Percentiles rank a stretch among this genome's conserved stretches.
These are phyloP conservation scores for Campylomormyrus tamandua DNA, from an alignment of 2,113 vertebrate genomes.

Conservation along the genomic window DNA sequence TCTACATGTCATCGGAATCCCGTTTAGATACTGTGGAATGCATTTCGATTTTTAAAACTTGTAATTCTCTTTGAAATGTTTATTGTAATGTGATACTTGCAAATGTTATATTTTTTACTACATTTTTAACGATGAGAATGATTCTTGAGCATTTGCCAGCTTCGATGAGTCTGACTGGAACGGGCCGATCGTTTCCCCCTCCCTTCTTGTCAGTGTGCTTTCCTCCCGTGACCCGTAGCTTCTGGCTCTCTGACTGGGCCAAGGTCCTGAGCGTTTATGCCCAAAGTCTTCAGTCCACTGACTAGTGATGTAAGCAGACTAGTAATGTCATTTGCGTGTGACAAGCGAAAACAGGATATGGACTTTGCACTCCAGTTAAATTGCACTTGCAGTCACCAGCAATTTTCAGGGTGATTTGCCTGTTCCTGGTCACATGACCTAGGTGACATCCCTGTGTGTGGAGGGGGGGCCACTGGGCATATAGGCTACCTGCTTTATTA, in stretches of 20 bases:
- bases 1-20: slow-evolving; percentile 39
- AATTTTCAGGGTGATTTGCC: background rate
- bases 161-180: slow-evolving; percentile 26
- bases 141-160: slow-evolving; percentile 32
- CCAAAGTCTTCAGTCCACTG: background rate
- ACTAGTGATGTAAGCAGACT: background rate
- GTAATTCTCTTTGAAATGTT: slow-evolving; percentile 51
- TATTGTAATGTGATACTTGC: slow-evolving; percentile 52
- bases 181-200: slow-evolving; percentile 4
- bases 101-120: slow-evolving; percentile 59
- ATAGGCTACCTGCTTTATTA: background rate
- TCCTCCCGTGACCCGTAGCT: background rate
- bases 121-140: slow-evolving; percentile 39
- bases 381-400: slow-evolving; percentile 2
- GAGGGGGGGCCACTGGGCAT: background rate
- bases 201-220: slow-evolving; percentile 16
- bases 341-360: background rate
- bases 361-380: background rate
- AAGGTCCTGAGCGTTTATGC: background rate
- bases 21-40: slow-evolving; percentile 33
- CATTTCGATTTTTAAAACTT: slow-evolving; percentile 26
- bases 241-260: background rate
- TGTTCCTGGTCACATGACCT: background rate
- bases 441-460: background rate
- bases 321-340: background rate